Evolutionary conservation across 2,888 invertebrate genomes (phyloP).

Genomic region (Pachycephus smyrnensis): DNA sequence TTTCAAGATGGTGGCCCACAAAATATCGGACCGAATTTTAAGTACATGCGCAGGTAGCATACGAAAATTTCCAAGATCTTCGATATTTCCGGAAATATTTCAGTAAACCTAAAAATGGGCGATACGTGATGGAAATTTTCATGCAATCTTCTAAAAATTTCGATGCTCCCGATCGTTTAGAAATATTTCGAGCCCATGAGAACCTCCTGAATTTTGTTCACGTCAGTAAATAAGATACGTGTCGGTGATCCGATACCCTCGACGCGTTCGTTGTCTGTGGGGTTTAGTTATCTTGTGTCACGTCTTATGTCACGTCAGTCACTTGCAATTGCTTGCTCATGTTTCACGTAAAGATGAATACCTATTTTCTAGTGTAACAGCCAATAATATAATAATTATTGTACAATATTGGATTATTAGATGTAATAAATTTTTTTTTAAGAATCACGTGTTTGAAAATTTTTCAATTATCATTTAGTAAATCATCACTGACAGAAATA

Average conservation of each 20-base stretch:
- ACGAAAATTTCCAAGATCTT: background rate
- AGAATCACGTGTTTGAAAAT: background rate
- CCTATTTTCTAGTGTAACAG: background rate
- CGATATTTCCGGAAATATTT: background rate
- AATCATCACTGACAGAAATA: background rate
- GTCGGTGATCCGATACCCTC: slow-evolving; percentile 1
- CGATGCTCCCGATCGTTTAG: background rate
- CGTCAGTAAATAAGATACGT: background rate
- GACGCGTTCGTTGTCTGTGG: background rate
- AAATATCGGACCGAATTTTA: slow-evolving; percentile 15
- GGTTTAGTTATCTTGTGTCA: background rate
- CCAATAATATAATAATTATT: background rate
- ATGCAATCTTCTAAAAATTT: background rate
- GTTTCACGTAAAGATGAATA: background rate
- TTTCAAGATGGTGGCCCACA: slow-evolving; percentile 17
- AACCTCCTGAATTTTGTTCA: background rate
- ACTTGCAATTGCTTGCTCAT: background rate
- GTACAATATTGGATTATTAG: background rate
- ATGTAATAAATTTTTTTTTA: background rate
- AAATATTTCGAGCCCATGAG: background rate
- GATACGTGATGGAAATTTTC: background rate
- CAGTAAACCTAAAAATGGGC: background rate
- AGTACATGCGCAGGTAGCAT: slow-evolving; percentile 10
- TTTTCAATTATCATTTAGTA: background rate
- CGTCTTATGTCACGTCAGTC: background rate